phyloP scores from a whole-genome alignment of 2,113 vertebrate genomes.

The Willisornis vidua region DNA sequence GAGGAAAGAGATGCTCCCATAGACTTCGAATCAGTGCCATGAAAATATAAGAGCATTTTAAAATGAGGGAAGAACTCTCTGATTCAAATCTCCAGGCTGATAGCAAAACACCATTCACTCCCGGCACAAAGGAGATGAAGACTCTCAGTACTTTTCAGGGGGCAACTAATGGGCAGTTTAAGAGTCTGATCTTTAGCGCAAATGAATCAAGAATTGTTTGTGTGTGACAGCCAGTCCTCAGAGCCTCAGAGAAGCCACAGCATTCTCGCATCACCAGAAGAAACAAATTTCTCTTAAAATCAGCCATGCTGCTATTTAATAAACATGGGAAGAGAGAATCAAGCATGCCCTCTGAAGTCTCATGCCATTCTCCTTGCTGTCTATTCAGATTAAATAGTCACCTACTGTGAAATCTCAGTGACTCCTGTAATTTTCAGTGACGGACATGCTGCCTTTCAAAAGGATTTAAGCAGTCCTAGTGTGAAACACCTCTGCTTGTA shows the following conservation, averaged over 20 bases:
- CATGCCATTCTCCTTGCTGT: neutral
- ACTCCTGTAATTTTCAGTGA: neutral
- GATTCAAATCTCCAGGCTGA: neutral
- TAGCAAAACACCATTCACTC: neutral
- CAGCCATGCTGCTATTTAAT: neutral
- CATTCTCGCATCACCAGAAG: neutral
- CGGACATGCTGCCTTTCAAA: neutral
- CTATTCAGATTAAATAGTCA: neutral
- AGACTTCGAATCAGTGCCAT: neutral
- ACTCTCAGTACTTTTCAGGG: constrained; percentile 4
- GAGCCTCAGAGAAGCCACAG: neutral
- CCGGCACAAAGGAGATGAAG: neutral
- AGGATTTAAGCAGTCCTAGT: neutral
- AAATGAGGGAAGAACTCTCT: neutral
- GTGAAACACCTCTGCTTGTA: neutral
- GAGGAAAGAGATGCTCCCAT: neutral
- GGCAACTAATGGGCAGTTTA: neutral
- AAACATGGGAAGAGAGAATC: neutral
- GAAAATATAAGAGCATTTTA: neutral
- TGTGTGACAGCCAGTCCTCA: neutral
- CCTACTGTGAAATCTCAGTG: neutral
- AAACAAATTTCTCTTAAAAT: neutral
- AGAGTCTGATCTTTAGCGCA: neutral
- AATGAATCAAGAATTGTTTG: constrained; percentile 1
- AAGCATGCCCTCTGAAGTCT: neutral